Conservation (phyloP, 2,797 vertebrate genomes). For the Australoheros facetus region DNA sequence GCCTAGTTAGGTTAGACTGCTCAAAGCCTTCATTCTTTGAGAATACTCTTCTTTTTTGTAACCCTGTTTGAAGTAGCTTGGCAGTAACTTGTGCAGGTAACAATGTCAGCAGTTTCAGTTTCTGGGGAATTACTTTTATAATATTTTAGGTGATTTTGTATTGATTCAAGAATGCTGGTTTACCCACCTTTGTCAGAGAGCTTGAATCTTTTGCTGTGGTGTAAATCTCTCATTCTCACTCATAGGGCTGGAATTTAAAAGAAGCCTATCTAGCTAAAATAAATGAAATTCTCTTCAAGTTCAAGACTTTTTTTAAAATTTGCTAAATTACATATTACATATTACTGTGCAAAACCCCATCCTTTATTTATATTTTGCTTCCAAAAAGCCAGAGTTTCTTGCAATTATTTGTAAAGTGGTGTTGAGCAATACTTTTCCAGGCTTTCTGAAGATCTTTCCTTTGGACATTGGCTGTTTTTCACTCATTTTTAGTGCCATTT, state of each 20-base stretch:
- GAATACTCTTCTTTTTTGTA: conserved; percentile 14
- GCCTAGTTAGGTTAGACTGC: conserved; percentile 38
- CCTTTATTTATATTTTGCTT: not conserved
- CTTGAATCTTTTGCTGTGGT: not conserved
- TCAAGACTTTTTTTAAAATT: not conserved
- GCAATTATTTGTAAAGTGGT: not conserved
- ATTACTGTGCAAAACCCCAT: not conserved
- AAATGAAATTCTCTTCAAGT: not conserved
- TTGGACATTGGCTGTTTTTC: too few relatives aligned
- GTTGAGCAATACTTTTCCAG: too few relatives aligned
- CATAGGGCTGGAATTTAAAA: not conserved
- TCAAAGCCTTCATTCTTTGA: conserved; percentile 37
- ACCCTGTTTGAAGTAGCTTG: conserved; percentile 12
- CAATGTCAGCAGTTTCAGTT: not conserved
- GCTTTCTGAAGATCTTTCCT: not conserved
- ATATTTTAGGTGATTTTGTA: not conserved
- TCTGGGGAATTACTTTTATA: not conserved
- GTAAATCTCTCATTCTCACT: not conserved
- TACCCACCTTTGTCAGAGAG: not conserved
- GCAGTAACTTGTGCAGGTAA: conserved; percentile 22
- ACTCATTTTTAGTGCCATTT: too few relatives aligned
- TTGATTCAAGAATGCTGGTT: not conserved
- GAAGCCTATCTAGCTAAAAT: not conserved
- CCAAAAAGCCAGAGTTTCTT: not conserved
- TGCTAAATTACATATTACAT: not conserved